Evolutionary conservation across 2,113 vertebrate genomes (phyloP).

Genomic region (Anarhynchus alexandrinus): DNA sequence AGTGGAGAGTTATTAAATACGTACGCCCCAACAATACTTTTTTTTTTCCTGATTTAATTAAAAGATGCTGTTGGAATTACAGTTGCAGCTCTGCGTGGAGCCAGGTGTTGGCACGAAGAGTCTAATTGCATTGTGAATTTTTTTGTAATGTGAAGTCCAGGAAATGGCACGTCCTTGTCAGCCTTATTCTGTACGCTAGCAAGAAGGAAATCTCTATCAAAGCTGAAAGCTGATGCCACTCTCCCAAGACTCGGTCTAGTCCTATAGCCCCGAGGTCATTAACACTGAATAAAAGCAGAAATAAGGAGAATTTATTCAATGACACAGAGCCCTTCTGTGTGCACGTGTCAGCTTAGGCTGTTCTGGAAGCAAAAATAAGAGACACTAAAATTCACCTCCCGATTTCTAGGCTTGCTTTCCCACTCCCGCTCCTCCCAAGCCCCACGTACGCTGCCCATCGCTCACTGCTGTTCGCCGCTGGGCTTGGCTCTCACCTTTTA

Average conservation of each 20-base stretch:
- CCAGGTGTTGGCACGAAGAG: not conserved
- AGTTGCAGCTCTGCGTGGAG: not conserved
- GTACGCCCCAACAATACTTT: not conserved
- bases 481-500: slow-evolving; percentile 80
- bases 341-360: not conserved
- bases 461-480: accelerated
- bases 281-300: not conserved
- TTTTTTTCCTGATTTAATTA: not conserved
- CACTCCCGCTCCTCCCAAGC: accelerated
- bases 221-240: not conserved
- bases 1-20: not conserved
- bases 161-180: not conserved
- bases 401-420: too few species aligned
- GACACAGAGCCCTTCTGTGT: too few species aligned
- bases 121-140: not conserved
- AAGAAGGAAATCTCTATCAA: not conserved
- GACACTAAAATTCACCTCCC: not conserved
- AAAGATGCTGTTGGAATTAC: not conserved
- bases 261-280: not conserved
- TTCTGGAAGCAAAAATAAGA: not conserved
- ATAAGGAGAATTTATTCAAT: not conserved
- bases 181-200: not conserved
- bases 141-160: not conserved
- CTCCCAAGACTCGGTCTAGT: not conserved
- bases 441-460: not conserved